Evolutionary conservation across 2,797 vertebrate genomes (phyloP), one percentile per base, ranked within the genome.

Genomic region (Oreochromis mossambicus): DNA sequence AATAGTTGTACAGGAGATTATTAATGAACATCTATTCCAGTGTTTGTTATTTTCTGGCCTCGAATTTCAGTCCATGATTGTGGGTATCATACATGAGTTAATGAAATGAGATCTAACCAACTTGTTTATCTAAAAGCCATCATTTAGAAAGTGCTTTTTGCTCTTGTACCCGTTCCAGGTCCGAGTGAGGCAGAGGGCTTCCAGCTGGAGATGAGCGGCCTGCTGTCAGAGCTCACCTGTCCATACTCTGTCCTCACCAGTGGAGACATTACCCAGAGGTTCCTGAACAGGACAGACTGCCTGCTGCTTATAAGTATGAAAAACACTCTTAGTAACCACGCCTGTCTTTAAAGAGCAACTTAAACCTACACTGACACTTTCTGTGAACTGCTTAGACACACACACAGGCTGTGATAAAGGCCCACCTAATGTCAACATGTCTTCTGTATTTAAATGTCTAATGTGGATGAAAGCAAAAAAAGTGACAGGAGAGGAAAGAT

Each of bases 181-280:
- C 98, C 98, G 0, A 97, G 90, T 2, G 98, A 99, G 95, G 97
- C 98, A 2, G 98, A 99, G 89, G 95, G 97, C 81, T 99, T 99
- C 93, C 98, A 99, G 77, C 96, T 99, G 61, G 99, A 99, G 96
- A 96, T 99, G 96, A 99, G 98, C 55, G 98, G 99, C 8, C 95
- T 99, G 11, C 94, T 99, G 77, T 96, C 97, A 36, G 99, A 99
- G 96, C 97, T 99, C 88, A 96, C 94, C 86, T 99, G 99, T 92
- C 98, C 98, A 0, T 99, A 99, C 92, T 55, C 95, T 1, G 96
- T 96, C 80, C 95, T 99, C 89, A 98, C 96, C 73, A 97, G 96
- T 9, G 98, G 98, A 92, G 97, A 98, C 70, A 95, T 99, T 92
- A 97, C 97, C 87, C 97, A 97, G 93, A 97, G 99, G 92, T 96